Percentiles rank a stretch among this genome's conserved stretches.
Evolutionary conservation across 1,140 invertebrate genomes (phyloP).

Genomic region (Acromyrmex echinatior): DNA sequence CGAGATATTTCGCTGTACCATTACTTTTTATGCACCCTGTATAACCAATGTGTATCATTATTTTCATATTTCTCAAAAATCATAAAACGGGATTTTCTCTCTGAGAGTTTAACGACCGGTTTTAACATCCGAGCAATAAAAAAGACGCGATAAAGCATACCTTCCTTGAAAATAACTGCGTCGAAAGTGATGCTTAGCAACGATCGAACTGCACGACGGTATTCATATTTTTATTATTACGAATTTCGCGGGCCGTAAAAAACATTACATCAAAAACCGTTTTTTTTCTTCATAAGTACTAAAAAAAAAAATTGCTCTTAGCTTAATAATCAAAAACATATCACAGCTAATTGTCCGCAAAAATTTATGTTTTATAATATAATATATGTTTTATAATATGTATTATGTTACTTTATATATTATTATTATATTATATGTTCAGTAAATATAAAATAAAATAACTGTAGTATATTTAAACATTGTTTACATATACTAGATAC

Average conservation of each 20-base stretch:
- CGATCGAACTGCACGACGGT: not conserved
- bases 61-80: not conserved
- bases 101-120: constrained; percentile 35
- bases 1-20: too few relatives aligned
- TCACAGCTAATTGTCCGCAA: not conserved
- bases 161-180: constrained; percentile 29
- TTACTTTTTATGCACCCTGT: too few relatives aligned
- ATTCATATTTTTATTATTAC: not conserved
- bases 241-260: not conserved
- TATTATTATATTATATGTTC: too few relatives aligned
- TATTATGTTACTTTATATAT: not conserved
- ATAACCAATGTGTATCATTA: not conserved
- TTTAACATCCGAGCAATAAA: constrained; percentile 27
- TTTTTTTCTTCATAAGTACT: not conserved
- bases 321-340: not conserved
- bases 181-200: not conserved
- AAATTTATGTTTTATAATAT: not conserved
- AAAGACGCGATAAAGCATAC: constrained; percentile 6
- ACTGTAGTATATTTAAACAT: too few relatives aligned
- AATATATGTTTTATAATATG: not conserved
- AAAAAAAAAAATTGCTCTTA: not conserved
- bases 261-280: not conserved
- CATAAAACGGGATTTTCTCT: not conserved
- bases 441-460: too few relatives aligned
- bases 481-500: not conserved